Conservation (phyloP, 2,888 invertebrate genomes). For the Oxycera nigricornis region DNA sequence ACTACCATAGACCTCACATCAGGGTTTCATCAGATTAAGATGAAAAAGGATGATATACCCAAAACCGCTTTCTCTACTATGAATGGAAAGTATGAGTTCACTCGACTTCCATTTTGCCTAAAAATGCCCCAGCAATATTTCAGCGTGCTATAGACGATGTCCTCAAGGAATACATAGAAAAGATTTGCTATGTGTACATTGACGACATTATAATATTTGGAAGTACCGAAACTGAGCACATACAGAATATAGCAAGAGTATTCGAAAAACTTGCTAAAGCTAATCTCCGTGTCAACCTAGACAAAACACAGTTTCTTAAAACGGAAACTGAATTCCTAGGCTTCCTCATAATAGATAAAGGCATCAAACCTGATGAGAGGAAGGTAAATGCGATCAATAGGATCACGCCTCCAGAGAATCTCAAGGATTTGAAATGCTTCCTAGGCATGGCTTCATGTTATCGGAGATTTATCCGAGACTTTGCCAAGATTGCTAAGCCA, state of each 20-base stretch:
- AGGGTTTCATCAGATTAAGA: slow-evolving; percentile 29
- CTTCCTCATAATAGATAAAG: slow-evolving; percentile 52
- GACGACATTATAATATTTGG: slow-evolving; percentile 28
- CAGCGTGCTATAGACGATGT: slow-evolving; percentile 49
- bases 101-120: too few species aligned
- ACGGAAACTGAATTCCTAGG: slow-evolving; percentile 48
- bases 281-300: slow-evolving; percentile 6
- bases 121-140: slow-evolving; percentile 53
- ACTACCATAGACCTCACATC: too few species aligned
- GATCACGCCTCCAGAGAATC: neutral
- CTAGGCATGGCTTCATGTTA: too few species aligned
- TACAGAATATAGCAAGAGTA: slow-evolving; percentile 12
- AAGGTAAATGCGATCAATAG: slow-evolving; percentile 50
- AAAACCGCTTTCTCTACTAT: slow-evolving; percentile 52
- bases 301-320: slow-evolving; percentile 13
- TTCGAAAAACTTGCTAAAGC: slow-evolving; percentile 7
- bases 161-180: slow-evolving; percentile 49
- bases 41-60: slow-evolving; percentile 43
- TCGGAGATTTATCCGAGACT: neutral
- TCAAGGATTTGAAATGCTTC: neutral
- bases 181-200: slow-evolving; percentile 45
- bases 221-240: neutral
- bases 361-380: slow-evolving; percentile 51
- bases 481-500: slow-evolving; percentile 18
- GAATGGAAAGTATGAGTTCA: slow-evolving; percentile 48